Conservation (phyloP, 2,797 vertebrate genomes). For the Lepidocolaptes lacrymiger region DNA sequence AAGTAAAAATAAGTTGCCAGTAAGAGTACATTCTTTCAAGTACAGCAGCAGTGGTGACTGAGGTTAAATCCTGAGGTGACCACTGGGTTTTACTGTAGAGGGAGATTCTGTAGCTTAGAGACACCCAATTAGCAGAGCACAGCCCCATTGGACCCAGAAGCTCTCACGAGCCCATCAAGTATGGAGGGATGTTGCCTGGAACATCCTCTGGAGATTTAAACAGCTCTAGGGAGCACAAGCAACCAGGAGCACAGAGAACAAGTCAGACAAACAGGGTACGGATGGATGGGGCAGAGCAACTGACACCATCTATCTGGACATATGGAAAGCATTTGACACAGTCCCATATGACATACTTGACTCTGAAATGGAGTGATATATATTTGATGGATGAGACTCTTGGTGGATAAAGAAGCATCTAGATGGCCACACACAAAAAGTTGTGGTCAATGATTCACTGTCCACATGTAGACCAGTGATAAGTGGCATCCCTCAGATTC, state of each 20-base stretch:
- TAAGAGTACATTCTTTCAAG: background rate
- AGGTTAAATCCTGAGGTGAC: background rate
- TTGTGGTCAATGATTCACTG: background rate
- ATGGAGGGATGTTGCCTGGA: no score
- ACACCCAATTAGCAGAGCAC: background rate
- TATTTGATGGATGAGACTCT: background rate
- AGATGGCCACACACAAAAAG: background rate
- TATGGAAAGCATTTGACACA: background rate
- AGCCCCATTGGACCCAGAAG: no score
- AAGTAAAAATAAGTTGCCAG: background rate
- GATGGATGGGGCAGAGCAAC: background rate
- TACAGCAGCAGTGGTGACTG: background rate
- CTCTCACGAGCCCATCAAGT: no score
- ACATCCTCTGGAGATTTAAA: no score
- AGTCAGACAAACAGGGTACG: background rate
- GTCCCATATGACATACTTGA: background rate
- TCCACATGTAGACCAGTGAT: background rate
- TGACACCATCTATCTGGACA: background rate
- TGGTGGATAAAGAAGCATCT: background rate
- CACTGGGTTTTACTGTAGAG: background rate
- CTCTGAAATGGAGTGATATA: background rate
- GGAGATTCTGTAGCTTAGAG: background rate
- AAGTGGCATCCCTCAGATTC: background rate
- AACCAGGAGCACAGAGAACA: accelerated
- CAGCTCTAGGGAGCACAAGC: background rate